Evolutionary conservation across 1,140 invertebrate genomes (phyloP), one percentile per base, ranked within the genome.

Genomic region (Apis florea): DNA sequence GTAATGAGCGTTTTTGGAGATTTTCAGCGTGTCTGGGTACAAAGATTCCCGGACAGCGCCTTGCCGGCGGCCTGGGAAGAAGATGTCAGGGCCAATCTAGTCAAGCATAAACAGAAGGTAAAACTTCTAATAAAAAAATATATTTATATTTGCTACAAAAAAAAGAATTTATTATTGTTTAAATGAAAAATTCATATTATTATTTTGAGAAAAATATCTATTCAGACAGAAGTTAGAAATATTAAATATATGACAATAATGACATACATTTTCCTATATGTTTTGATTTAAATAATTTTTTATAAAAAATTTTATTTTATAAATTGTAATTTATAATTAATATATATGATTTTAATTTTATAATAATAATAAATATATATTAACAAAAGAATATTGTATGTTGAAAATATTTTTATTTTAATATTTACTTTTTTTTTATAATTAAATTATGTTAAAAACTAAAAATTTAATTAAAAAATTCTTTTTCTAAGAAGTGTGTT

Each of bases 21-120:
- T 94, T 97, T 98, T 93, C 96, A 97, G 93, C 96, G 96, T 91
- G 96, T 97, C 91, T 98, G 97, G 97, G 92, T 96, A 92, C 96
- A 97, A 94, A 95, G 97, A 90, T 98, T 98, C 95, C 97, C 97
- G 82, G 97, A 97, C 90, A 97, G 96, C 94, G 96, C 96, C 86
- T 94, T 98, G 85, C 97, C 97, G 89, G 96, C 96, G 91, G 97
- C 97, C 92, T 98, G 97, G 97, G 97, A 97, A 91, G 97, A 97
- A 93, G 97, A 98, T 95, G 97, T 98, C 84, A 95, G 97, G 89
- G 96, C 96, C 72, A 98, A 98, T 94, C 95, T 98, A 83, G 95
- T 96, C 85, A 97, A 97, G 94, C 97, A 98, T 94, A 97, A 97
- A 94, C 95, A 97, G 90, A 96, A 96, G 94, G 93, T 93, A 86